Evolutionary conservation across 2,113 vertebrate genomes (phyloP).

Genomic region (Stigmatopora nigra): DNA sequence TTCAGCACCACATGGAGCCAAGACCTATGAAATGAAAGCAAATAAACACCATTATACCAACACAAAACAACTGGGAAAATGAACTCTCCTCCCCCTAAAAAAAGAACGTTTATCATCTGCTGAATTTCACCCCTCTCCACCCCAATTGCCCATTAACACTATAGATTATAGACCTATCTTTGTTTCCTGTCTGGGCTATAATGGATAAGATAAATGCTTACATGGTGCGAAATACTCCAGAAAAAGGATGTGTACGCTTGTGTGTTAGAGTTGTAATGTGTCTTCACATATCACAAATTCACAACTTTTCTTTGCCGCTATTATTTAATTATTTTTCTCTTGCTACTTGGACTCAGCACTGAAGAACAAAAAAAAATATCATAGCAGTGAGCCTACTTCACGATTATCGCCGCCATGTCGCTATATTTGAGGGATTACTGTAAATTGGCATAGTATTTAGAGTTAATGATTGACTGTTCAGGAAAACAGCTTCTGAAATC

Average conservation of each 20-base stretch:
- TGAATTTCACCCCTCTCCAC: background rate
- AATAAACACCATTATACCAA: background rate
- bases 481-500: too few species aligned
- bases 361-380: too few species aligned
- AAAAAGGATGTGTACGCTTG: background rate
- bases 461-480: background rate
- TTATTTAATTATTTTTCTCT: too few species aligned
- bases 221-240: slow-evolving; percentile 36
- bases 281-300: background rate
- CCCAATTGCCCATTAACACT: slow-evolving; percentile 43
- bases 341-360: too few species aligned
- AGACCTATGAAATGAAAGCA: background rate
- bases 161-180: slow-evolving; percentile 44
- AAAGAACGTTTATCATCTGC: background rate
- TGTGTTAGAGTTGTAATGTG: background rate
- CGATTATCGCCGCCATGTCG: too few species aligned
- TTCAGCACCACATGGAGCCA: background rate
- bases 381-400: too few species aligned
- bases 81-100: too few species aligned
- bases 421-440: too few species aligned
- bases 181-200: slow-evolving; percentile 44
- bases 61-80: background rate
- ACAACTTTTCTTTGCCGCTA: too few species aligned
- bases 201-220: slow-evolving; percentile 42
- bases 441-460: background rate